Evolutionary conservation across 2,113 vertebrate species (phyloP), one percentile per base, ranked within the genome.

Genomic region (Heptranchias perlo): DNA sequence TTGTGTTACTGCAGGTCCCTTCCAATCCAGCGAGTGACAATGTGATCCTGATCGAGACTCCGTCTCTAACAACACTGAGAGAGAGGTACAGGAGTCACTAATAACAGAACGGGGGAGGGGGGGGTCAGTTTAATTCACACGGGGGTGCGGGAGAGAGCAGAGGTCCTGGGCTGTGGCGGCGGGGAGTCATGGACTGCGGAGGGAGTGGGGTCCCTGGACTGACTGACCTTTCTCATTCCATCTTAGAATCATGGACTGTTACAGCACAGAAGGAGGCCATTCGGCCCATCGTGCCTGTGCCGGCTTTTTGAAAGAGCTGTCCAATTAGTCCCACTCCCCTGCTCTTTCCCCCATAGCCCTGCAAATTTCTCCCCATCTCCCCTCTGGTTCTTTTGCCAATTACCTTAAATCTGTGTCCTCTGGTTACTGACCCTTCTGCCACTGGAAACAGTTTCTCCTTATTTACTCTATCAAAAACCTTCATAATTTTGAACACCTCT

Each of bases 41-140:
- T 96, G 96, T 97, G 96, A 97, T 97, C 61, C 94, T 97, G 93
- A 95, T 98, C 96, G 98, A 98, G 96, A 98, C 98, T 0, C 96
- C 98, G 16, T 97, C 96, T 61, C 96, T 98, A 95, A 96, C 96
- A 96, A 96, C 96, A 6, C 96, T 96, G 96, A 97, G 96, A 31
- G 97, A 97, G 84, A 97, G 98, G 97, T 98, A 97, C 21, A 13
- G n/a, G 44, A 39, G 23, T 54, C 25, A 8, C 23, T 95, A 44
- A 73, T 61, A 31, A 52, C 8, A 52, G 52, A 49, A 28, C 52
- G 18, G 61, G 58, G 91, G 91, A 28, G 23, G 28, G 47, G 49
- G 84, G 58, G 89, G 28, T 2, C 23, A n/a, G 54, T 14, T 39
- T 93, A 35, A 62, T 62, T 39, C n/a, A 62, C 54, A 23, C 35